Evolutionary conservation across 2,113 vertebrate species (phyloP), one percentile per base, ranked within the genome.

Genomic region (Platichthys stellatus): DNA sequence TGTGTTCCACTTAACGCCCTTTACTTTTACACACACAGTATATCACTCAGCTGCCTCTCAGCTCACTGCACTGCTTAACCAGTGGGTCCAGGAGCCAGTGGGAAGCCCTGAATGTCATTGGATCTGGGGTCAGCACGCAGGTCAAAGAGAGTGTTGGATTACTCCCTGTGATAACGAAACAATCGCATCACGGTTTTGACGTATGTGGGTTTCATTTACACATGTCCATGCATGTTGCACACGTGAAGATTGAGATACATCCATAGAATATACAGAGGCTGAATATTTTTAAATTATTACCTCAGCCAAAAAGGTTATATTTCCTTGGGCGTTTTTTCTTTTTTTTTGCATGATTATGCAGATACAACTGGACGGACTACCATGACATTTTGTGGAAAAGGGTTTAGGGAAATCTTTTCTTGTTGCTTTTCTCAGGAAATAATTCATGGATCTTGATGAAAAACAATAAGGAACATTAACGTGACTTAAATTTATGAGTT

Each of bases 11-110:
- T 87, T 82, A 89, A 90, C 76, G 73, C 69, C 79, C 89, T 88
- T 90, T 81, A 85, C 80, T 90, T 92, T 91, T 81, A 92, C 84
- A 84, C 79, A 84, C 77, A 75, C 74, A 85, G 66, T 90, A 91
- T 86, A 87, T 93, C 90, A 93, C 79, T 91, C 89, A 82, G 64
- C 83, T 72, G 78, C 64, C 77, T 78, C 78, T 75, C 67, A 72
- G 74, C 77, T 76, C 64, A 68, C 62, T 66, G 71, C 67, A 60
- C 67, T 38, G 63, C 76, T 78, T 28, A 59, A 59, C 31, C 58
- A 56, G 15, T 24, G 18, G 67, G 73, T 70, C 72, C 76, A 53
- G 0, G 38, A 45, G 62, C 6, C 38, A 21, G 24, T 63, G 49
- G 40, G 23, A 85, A 72, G 68, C 54, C 47, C 49, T 58, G 8